A percentile compares a stretch with the other conserved stretches of the same genome.
These are phyloP conservation scores for Cynoglossus semilaevis DNA, from an alignment of 2,113 vertebrate genomes.

Conservation along the genomic window DNA sequence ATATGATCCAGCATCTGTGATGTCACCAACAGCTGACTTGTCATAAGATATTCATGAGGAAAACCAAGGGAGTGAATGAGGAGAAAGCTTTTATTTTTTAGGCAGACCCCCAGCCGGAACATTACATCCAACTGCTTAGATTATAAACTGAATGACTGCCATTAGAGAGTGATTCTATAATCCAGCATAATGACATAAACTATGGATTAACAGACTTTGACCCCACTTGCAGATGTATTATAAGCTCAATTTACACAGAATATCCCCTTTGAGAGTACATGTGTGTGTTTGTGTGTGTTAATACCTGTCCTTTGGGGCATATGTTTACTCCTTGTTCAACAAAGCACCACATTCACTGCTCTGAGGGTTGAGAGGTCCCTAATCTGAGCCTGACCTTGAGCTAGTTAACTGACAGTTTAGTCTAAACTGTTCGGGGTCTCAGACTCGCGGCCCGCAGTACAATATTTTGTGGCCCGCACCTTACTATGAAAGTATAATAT, in stretches of 20 bases:
- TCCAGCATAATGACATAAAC: slow-evolving; percentile 94
- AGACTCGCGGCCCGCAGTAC: no score
- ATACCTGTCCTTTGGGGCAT: slow-evolving; percentile 81
- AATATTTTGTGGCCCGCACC: no score
- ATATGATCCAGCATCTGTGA: slow-evolving; percentile 79
- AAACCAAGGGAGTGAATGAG: slow-evolving; percentile 53
- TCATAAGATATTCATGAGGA: slow-evolving; percentile 79
- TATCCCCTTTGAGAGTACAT: slow-evolving; percentile 71
- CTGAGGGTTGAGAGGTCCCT: slow-evolving; percentile 79
- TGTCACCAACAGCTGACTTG: slow-evolving; percentile 92
- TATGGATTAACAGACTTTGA: slow-evolving; percentile 92
- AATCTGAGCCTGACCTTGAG: slow-evolving; percentile 81
- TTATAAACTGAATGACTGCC: slow-evolving; percentile 87
- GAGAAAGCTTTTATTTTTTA: slow-evolving; percentile 56
- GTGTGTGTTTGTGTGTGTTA: slow-evolving; percentile 49
- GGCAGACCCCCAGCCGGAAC: slow-evolving; percentile 64
- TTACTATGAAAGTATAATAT: no score
- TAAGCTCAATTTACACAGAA: slow-evolving; percentile 87
- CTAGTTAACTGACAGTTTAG: slow-evolving; percentile 89
- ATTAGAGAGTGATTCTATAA: slow-evolving; percentile 95
- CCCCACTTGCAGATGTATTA: slow-evolving; percentile 89
- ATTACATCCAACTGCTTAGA: slow-evolving; percentile 59
- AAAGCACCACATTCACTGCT: slow-evolving; percentile 89
- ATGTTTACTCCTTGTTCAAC: slow-evolving; percentile 84
- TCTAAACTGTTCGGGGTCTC: no score